Evolutionary conservation across 1,140 invertebrate genomes (phyloP).

Genomic region (Pseudomyrmex dendroicus): DNA sequence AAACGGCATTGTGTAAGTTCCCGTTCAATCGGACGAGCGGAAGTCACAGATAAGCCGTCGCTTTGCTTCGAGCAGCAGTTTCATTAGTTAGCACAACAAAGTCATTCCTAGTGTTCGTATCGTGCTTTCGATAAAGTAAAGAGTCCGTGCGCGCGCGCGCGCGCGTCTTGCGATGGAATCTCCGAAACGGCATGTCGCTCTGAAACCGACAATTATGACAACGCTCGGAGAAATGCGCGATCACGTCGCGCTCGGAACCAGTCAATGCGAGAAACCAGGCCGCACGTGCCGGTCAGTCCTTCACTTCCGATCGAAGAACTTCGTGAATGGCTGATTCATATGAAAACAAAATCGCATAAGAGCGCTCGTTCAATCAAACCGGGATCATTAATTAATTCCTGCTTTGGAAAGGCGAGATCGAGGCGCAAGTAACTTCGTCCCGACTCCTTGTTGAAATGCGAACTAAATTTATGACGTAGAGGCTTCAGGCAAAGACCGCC

Average conservation of each 20-base stretch:
- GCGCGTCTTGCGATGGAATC: conserved; percentile 15
- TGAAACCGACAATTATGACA: neutral
- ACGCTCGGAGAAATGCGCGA: conserved; percentile 11
- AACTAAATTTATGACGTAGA: neutral
- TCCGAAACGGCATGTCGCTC: conserved; percentile 1
- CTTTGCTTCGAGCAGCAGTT: conserved; percentile 55
- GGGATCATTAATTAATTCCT: conserved; percentile 1
- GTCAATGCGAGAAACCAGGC: conserved; percentile 33
- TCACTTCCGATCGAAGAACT: conserved; percentile 21
- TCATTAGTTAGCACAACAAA: conserved; percentile 73
- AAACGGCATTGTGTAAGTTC: neutral
- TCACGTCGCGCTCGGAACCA: neutral
- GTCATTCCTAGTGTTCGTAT: conserved; percentile 43
- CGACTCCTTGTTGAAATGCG: neutral
- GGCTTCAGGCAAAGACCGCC: neutral
- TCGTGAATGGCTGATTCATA: conserved; percentile 40
- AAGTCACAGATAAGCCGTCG: conserved; percentile 60
- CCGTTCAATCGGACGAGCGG: conserved; percentile 62
- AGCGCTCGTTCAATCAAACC: neutral
- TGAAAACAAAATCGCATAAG: neutral
- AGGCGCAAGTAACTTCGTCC: neutral
- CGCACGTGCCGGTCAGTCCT: conserved; percentile 7
- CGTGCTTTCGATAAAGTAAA: conserved; percentile 59
- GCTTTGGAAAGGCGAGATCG: neutral
- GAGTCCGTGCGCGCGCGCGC: neutral